Conservation (phyloP, 2,797 vertebrate species). For the Natrix natrix region DNA sequence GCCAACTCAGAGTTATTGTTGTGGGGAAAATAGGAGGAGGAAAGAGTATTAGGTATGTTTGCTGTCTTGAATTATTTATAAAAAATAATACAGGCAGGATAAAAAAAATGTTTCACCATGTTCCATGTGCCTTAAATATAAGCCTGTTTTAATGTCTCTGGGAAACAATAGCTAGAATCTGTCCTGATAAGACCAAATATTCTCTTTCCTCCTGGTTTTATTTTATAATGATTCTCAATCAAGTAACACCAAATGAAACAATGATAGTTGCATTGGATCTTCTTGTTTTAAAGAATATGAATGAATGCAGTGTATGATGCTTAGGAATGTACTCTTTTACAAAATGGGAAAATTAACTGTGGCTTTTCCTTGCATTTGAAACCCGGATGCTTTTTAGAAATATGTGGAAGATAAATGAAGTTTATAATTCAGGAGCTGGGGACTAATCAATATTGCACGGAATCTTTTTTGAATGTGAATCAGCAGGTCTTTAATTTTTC, state of each 20-base stretch:
- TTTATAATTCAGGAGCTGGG: conserved; percentile 44
- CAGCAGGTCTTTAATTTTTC: conserved; percentile 69
- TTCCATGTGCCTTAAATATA: background rate
- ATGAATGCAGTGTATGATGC: background rate
- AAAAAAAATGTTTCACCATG: background rate
- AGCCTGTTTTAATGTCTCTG: background rate
- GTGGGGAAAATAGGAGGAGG: background rate
- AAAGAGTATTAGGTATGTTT: background rate
- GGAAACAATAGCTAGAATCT: background rate
- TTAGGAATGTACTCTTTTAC: conserved; percentile 8
- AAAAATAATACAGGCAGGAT: background rate
- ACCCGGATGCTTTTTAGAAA: background rate
- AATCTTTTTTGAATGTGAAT: conserved; percentile 57
- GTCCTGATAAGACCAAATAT: background rate
- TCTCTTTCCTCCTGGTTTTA: background rate
- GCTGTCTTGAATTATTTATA: background rate
- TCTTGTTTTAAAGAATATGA: conserved; percentile 13
- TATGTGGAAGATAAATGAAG: conserved; percentile 4
- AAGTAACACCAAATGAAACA: background rate
- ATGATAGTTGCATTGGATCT: background rate
- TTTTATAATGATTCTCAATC: background rate
- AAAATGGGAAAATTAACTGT: background rate
- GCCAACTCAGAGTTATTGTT: background rate
- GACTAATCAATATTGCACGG: conserved; percentile 32
- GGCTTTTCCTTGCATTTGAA: background rate